Evolutionary conservation across 64 coral and sea anemone genomes (phyloP).

Genomic region (Stichodactyla helianthus): DNA sequence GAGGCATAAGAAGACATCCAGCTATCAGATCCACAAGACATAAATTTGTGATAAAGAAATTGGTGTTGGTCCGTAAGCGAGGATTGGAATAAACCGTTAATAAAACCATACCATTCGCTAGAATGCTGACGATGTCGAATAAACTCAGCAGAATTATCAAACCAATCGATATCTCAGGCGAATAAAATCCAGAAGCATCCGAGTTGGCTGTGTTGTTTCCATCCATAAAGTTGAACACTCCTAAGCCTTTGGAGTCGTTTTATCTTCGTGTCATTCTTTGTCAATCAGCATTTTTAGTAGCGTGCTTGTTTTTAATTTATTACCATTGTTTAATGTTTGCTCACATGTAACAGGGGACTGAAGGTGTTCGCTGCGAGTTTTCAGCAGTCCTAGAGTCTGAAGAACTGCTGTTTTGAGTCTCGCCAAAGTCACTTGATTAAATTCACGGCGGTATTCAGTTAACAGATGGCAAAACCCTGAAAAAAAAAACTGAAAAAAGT

Average conservation of each 20-base stretch:
- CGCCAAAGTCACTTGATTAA: not conserved
- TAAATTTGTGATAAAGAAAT: conserved; percentile 79
- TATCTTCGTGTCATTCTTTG: not conserved
- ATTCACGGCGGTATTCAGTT: too few relatives aligned
- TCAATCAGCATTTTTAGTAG: not conserved
- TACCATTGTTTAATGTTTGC: not conserved
- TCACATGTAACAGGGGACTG: too few relatives aligned
- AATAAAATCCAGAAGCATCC: not conserved
- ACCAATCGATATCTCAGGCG: not conserved
- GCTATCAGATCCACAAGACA: conserved; percentile 69
- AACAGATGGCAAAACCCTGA: not conserved
- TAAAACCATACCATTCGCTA: conserved; percentile 61
- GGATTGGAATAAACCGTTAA: conserved; percentile 56
- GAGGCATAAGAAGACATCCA: conserved; percentile 48
- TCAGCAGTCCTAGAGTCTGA: not conserved
- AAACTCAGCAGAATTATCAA: not conserved
- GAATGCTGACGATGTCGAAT: conserved; percentile 7
- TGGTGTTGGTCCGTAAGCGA: conserved; percentile 70
- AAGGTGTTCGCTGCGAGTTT: not conserved
- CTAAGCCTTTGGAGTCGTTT: not conserved
- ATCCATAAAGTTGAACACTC: conserved; percentile 7
- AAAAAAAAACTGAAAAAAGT: not conserved
- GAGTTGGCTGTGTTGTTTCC: not conserved
- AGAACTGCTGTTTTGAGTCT: too few relatives aligned
- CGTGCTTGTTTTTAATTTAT: not conserved